Conservation (phyloP, 2,797 vertebrate genomes). For the Channallabes apus region DNA sequence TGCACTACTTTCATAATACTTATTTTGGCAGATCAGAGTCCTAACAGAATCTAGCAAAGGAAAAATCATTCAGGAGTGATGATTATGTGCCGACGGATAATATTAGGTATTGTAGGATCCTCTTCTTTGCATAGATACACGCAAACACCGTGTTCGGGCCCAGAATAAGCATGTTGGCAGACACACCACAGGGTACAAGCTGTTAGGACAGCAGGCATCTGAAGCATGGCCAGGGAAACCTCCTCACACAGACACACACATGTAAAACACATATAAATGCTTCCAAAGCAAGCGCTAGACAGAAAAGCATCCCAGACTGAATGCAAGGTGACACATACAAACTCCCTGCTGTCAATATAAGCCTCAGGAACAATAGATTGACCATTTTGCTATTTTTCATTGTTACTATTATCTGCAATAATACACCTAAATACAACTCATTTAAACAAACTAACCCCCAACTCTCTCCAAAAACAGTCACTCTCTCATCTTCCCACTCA, state of each 20-base stretch:
- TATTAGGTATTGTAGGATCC: constrained; percentile 2
- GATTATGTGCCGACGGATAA: constrained; percentile 5
- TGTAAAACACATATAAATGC: neutral
- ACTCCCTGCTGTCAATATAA: neutral
- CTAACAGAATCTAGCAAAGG: neutral
- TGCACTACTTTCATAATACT: constrained; percentile 29
- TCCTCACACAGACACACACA: neutral
- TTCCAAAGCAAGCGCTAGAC: constrained; percentile 5
- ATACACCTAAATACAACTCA: neutral
- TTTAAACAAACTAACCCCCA: neutral
- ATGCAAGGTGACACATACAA: neutral
- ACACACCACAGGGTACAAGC: neutral
- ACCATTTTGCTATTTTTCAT: neutral
- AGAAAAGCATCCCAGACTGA: neutral
- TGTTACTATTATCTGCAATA: neutral
- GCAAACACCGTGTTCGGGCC: neutral
- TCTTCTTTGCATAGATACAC: constrained; percentile 7
- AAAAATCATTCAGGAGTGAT: constrained; percentile 6
- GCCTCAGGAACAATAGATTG: neutral
- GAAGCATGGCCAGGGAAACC: constrained; percentile 27
- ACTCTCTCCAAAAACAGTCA: neutral
- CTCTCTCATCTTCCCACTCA: neutral
- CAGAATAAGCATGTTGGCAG: constrained; percentile 24
- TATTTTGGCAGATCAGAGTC: constrained; percentile 25
- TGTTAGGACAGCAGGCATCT: constrained; percentile 12